Evolutionary conservation across 2,888 invertebrate genomes (phyloP).

Genomic region (Drosophila paranaensis): DNA sequence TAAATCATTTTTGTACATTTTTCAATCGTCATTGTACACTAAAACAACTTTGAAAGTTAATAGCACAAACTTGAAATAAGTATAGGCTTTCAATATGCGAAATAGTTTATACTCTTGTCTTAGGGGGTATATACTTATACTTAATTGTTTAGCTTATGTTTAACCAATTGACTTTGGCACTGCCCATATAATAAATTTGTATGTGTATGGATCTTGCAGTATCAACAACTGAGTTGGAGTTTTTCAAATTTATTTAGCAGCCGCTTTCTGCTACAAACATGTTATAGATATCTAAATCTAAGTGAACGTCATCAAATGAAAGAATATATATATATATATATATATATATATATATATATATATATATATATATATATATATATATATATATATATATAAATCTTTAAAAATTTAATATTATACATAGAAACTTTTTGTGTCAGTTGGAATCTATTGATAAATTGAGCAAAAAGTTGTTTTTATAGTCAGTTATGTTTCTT

Average conservation of each 20-base stretch:
- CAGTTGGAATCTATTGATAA: not conserved
- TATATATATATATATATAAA: no score
- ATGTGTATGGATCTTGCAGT: not conserved
- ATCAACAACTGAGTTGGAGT: not conserved
- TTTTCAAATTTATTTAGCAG: no score
- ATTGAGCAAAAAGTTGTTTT: not conserved
- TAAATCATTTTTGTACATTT: constrained; percentile 4
- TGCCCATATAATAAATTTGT: not conserved
- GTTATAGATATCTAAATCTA: no score
- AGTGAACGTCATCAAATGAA: no score
- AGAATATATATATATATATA: no score
- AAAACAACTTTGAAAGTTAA: constrained; percentile 1
- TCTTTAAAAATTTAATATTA: no score
- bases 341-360: no score
- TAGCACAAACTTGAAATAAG: constrained; percentile 17
- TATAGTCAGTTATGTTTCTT: no score
- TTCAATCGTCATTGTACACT: not conserved
- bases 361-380: no score
- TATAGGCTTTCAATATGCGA: constrained; percentile 2
- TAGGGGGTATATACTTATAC: not conserved
- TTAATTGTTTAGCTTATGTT: not conserved
- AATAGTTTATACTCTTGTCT: not conserved
- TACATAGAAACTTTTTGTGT: no score
- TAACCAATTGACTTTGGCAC: not conserved
- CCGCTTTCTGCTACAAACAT: no score